Evolutionary conservation across 1,140 invertebrate genomes (phyloP), one percentile per base, ranked within the genome.

Genomic region (Meloidogyne exigua): DNA sequence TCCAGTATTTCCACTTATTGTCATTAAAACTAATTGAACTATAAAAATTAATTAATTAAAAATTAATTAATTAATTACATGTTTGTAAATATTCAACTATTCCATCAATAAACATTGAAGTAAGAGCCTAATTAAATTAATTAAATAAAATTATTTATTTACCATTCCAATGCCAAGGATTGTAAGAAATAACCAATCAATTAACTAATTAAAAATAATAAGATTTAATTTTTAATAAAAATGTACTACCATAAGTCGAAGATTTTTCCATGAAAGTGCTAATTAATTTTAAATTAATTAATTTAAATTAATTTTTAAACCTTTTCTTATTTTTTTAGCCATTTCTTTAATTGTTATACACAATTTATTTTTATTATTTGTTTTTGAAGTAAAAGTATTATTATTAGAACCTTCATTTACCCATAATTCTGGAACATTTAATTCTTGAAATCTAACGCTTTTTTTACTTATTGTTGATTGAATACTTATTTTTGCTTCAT

Each of bases 111-210:
- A 80, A 62, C 78, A 85, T 84, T 9, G 85, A 87, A 9, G 79
- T 68, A 11, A 87, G 63, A 11, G 84, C 85, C 49, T 57, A n/a
- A n/a, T n/a, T 57, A n/a, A 57, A n/a, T n/a, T n/a, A n/a, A 57
- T 57, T n/a, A n/a, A n/a, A 18, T 49, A 49, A 49, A 49, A 4
- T 57, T n/a, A 57, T n/a, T n/a, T n/a, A 57, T n/a, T n/a, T 21
- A 57, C 49, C 76, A 87, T 85, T 70, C 75, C 76, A 63, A 85
- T 81, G 63, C 84, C 84, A 12, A 85, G 77, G 57, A 82, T 74
- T 21, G 83, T 85, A 63, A 86, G 69, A 57, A 85, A 83, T 28
- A 87, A 72, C 84, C 84, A 85, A 75, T 85, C 84, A 3, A 83
- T 79, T 15, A 85, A 65, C 72, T 74, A 23, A 74, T 44, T 57